Conservation (phyloP, 2,888 invertebrate genomes). For the Malachius bipustulatus region DNA sequence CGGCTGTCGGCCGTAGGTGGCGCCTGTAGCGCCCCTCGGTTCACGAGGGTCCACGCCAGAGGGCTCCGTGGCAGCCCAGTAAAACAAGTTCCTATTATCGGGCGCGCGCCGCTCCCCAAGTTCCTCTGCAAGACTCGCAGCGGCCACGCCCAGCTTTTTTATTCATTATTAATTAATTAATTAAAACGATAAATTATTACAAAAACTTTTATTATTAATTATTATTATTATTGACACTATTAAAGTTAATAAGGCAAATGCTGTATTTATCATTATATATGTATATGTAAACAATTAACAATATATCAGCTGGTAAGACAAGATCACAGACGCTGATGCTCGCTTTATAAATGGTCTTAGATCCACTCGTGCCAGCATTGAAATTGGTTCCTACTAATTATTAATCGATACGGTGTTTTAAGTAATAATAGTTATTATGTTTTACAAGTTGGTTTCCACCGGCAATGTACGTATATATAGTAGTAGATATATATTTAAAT, state of each 20-base stretch:
- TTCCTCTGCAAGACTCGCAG: constrained; percentile 35
- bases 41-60: constrained; percentile 29
- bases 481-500: constrained; percentile 40
- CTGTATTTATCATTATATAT: constrained; percentile 39
- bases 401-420: constrained; percentile 40
- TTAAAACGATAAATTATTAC: constrained; percentile 35
- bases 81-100: constrained; percentile 40
- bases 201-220: constrained; percentile 33
- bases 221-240: constrained; percentile 36
- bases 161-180: constrained; percentile 38
- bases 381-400: constrained; percentile 42
- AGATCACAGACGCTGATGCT: constrained; percentile 27
- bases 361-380: constrained; percentile 32
- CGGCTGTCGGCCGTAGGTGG: constrained; percentile 24
- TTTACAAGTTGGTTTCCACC: constrained; percentile 37
- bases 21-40: constrained; percentile 13
- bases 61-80: constrained; percentile 35
- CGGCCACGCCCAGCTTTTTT: constrained; percentile 36
- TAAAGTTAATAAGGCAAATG: constrained; percentile 38
- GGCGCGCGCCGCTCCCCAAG: constrained; percentile 30
- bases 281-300: constrained; percentile 32
- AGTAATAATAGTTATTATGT: constrained; percentile 40
- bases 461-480: constrained; percentile 40
- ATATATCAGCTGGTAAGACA: constrained; percentile 36
- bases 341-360: constrained; percentile 22